These are phyloP conservation scores for Apteryx mantelli DNA, from an alignment of 2,113 vertebrate species.

Conservation along the genomic window DNA sequence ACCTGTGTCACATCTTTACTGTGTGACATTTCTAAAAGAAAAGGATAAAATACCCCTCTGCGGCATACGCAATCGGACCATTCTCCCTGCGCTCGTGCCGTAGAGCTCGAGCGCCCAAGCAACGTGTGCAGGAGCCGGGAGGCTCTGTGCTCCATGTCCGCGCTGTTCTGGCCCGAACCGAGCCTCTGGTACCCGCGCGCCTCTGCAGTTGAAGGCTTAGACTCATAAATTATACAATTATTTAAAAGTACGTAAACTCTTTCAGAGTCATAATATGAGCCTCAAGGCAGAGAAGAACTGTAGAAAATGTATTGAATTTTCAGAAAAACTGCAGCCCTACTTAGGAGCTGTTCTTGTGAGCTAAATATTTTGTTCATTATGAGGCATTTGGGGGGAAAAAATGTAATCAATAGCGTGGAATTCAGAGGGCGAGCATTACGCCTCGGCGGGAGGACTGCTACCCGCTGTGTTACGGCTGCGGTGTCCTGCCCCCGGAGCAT, in stretches of 20 bases:
- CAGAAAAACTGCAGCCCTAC: not conserved
- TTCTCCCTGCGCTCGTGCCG: fast-evolving
- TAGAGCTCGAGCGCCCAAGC: fast-evolving
- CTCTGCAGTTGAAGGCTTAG: not conserved
- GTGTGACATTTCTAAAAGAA: not conserved
- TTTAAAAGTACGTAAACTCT: not conserved
- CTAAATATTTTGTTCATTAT: not conserved
- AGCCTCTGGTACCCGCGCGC: not conserved
- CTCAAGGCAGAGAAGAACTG: not conserved
- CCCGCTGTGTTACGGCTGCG: not conserved
- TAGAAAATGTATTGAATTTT: not conserved
- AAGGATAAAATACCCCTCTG: not conserved
- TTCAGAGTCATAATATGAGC: not conserved
- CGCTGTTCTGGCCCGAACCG: not conserved
- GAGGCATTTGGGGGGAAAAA: not conserved
- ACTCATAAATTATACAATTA: not conserved
- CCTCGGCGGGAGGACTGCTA: not conserved
- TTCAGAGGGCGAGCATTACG: not conserved
- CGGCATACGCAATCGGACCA: fast-evolving
- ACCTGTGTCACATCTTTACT: not conserved
- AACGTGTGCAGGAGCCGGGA: not conserved
- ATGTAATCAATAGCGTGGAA: fast-evolving
- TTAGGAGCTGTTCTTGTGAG: not conserved
- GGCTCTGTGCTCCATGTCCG: fast-evolving
- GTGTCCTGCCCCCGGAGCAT: not conserved